Evolutionary conservation across 2,888 invertebrate species (phyloP).

Genomic region (Nysson spinosus): DNA sequence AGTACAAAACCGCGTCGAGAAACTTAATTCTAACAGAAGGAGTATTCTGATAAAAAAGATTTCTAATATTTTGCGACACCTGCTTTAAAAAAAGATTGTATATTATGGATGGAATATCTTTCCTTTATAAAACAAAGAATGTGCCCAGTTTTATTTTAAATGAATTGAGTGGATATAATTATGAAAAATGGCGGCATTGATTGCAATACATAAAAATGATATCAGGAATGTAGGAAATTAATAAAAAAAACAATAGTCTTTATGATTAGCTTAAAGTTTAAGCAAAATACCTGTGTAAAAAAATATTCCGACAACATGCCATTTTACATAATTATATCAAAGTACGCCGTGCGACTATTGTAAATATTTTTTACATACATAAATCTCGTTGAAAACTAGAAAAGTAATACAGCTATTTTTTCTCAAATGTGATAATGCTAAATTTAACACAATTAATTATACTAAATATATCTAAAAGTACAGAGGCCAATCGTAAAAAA

Average conservation of each 20-base stretch:
- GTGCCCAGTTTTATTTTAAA: constrained; percentile 4
- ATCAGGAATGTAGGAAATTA: constrained; percentile 4
- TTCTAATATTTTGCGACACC: neutral
- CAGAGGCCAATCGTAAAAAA: neutral
- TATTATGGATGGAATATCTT: constrained; percentile 1
- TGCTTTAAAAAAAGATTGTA: constrained; percentile 26
- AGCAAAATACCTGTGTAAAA: neutral
- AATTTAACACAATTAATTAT: neutral
- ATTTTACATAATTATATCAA: constrained; percentile 12
- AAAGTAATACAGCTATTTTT: neutral
- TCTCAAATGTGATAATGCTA: too few species aligned
- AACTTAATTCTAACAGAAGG: neutral
- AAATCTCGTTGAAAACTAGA: neutral
- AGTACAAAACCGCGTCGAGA: neutral
- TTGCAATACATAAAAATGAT: constrained; percentile 4
- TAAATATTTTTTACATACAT: constrained; percentile 1
- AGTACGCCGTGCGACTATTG: neutral
- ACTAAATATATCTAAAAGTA: constrained; percentile 8
- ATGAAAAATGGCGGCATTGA: neutral
- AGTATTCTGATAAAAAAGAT: neutral
- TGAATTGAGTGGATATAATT: constrained; percentile 9
- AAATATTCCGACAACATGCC: neutral
- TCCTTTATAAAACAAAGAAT: constrained; percentile 8
- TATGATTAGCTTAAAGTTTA: neutral
- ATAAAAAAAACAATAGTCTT: too few species aligned